Base-by-base conservation (phyloP, 1,140 invertebrate genomes). In the Drosophila dunni region DNA sequence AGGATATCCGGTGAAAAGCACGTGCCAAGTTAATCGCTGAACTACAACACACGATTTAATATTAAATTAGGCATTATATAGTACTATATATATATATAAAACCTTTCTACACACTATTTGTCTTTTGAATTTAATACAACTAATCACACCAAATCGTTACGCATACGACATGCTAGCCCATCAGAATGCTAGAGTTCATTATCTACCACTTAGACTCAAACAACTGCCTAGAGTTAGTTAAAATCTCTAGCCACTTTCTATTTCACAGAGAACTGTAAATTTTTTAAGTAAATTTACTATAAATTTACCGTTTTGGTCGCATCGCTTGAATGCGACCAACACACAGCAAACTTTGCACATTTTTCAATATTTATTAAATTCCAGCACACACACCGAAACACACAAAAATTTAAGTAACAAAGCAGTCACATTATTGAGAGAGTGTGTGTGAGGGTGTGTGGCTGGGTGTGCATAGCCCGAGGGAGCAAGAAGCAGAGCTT, bases 341-440 rank as follows among this genome's bases (percentile, higher is more conserved):
- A 54, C 13, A 10, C 13, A 10, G 36, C 38, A 54, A 70, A 63
- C 58, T 54, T 70, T 54, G n/a, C 29, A 57, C 60, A 56, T 64
- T 75, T 58, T 60, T 66, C 68, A 61, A 78, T 78, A 78, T 78
- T 75, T 75, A 65, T 78, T 75, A 75, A 78, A 78, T 78, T 78
- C 65, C 48, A 50, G 45, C 46, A 51, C 58, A 45, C 53, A 8
- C 15, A 56, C 24, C 1, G 24, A 3, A 24, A 3, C 24, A 24
- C 24, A 29, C 24, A 29, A 54, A 56, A 53, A 53, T 53, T 13
- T 24, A 36, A 53, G 50, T 53, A 50, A 50, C 10, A 44, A 20
- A 17, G 29, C 33, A 17, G 36, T 50, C 34, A 10, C 20, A 53
- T 50, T n/a, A 24, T 62, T 33, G 24, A 24, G 24, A 24, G 24